Percentiles rank a stretch among this genome's conserved stretches.
Conservation (phyloP, 2,797 vertebrate genomes). For the Eidolon dupreanum region DNA sequence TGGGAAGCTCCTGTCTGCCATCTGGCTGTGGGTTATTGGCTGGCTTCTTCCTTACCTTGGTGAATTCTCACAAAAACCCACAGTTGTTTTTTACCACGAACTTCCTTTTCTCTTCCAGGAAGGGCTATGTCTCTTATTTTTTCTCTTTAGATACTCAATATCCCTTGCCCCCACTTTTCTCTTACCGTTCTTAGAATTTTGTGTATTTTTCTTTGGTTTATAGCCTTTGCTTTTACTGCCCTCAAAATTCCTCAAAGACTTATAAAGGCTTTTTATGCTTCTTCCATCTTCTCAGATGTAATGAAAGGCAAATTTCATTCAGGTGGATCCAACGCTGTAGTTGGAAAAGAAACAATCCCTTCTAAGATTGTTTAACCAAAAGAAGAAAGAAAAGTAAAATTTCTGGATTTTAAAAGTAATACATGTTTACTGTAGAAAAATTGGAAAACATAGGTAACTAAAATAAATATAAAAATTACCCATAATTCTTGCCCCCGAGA, state of each 20-base stretch:
- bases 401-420: neutral
- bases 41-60: neutral
- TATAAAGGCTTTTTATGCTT: constrained; percentile 3
- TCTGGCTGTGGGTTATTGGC: too few species aligned
- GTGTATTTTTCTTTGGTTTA: constrained; percentile 51
- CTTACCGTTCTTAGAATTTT: neutral
- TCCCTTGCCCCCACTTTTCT: neutral
- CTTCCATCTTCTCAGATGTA: neutral
- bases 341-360: neutral
- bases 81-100: neutral
- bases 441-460: neutral
- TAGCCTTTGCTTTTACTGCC: constrained; percentile 18
- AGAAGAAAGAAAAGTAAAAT: neutral
- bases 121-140: neutral
- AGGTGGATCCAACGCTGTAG: neutral
- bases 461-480: neutral
- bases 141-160: neutral
- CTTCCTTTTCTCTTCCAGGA: constrained; percentile 6
- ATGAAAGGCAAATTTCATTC: constrained; percentile 46
- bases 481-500: neutral
- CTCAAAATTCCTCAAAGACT: constrained; percentile 21
- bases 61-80: neutral
- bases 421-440: neutral
- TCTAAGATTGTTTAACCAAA: neutral
- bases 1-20: fast-evolving